Evolutionary conservation across 92 coral and sea anemone genomes (phyloP).

Genomic region (Isaurus tuberculatus): DNA sequence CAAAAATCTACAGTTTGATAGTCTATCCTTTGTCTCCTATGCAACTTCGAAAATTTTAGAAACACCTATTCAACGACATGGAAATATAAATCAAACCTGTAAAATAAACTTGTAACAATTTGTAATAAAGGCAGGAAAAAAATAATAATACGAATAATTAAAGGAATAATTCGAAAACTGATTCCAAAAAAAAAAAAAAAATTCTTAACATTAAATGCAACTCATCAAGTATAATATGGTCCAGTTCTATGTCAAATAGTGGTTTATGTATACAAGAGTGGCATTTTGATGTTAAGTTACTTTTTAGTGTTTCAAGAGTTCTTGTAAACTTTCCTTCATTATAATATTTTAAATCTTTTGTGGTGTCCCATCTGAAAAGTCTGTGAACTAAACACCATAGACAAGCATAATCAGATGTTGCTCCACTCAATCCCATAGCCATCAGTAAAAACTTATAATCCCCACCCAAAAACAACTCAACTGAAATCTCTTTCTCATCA

Average conservation of each 20-base stretch:
- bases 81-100: no score
- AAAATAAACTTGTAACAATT: no score
- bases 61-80: no score
- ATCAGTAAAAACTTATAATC: constrained; percentile 42
- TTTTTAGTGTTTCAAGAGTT: constrained; percentile 37
- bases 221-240: constrained; percentile 67
- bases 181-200: no score
- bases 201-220: constrained; percentile 66
- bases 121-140: no score
- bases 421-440: constrained; percentile 56
- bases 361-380: constrained; percentile 50
- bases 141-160: no score
- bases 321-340: constrained; percentile 34
- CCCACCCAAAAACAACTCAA: constrained; percentile 22
- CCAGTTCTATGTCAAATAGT: constrained; percentile 48
- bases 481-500: constrained; percentile 27
- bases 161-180: no score
- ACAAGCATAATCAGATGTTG: constrained; percentile 52
- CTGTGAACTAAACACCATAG: constrained; percentile 51
- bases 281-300: background rate
- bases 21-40: no score
- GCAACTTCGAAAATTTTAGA: no score
- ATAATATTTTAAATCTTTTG: constrained; percentile 31
- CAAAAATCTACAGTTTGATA: no score
- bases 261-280: constrained; percentile 59